These are phyloP conservation scores for Palaemon carinicauda DNA, from an alignment of 1,140 invertebrate species.

Conservation along the genomic window DNA sequence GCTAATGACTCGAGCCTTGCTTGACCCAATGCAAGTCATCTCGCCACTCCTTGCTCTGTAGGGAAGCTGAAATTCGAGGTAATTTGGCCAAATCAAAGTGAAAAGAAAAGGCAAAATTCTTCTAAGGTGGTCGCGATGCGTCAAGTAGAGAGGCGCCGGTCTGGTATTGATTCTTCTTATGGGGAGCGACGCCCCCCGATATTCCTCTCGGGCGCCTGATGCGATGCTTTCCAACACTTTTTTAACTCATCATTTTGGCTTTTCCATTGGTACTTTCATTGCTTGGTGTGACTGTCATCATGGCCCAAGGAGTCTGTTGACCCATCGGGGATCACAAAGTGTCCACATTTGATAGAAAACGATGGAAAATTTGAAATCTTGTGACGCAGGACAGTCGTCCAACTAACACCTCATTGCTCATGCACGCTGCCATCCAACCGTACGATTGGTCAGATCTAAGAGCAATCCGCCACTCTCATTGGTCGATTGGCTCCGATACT, in stretches of 20 bases:
- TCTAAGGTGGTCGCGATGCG: conserved; percentile 50
- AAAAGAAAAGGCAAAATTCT: conserved; percentile 54
- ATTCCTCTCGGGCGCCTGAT: conserved; percentile 46
- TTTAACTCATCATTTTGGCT: conserved; percentile 28
- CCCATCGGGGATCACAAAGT: neutral
- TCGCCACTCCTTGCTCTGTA: neutral
- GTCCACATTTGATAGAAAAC: neutral
- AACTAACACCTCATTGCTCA: conserved; percentile 57
- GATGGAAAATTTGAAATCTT: conserved; percentile 45
- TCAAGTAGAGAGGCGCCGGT: conserved; percentile 54
- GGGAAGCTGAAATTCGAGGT: neutral
- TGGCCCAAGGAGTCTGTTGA: neutral
- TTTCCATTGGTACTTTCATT: neutral
- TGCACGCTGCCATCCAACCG: conserved; percentile 53
- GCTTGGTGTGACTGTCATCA: neutral
- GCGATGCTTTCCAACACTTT: conserved; percentile 52
- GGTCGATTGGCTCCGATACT: conserved; percentile 55
- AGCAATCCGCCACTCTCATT: conserved; percentile 53
- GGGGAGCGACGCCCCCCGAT: conserved; percentile 55
- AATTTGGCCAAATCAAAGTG: conserved; percentile 50
- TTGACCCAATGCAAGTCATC: neutral
- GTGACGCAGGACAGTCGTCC: conserved; percentile 49
- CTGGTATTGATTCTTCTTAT: conserved; percentile 56
- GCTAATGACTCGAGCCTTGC: neutral
- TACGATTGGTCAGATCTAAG: conserved; percentile 50